Base-by-base conservation (phyloP, 2,888 invertebrate species). In the Cheilosia soror region DNA sequence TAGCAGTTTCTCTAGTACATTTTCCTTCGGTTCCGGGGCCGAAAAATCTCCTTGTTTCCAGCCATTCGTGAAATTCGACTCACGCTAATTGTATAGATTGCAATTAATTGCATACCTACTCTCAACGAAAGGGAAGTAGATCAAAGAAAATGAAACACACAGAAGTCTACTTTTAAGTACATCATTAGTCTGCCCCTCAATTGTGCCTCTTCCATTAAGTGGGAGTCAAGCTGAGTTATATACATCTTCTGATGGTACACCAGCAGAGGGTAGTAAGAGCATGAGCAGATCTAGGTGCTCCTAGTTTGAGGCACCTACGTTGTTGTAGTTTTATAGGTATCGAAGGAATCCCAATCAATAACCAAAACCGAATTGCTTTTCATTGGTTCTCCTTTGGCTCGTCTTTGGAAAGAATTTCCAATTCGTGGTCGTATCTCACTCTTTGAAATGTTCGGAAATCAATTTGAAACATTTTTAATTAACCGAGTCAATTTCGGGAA, bases 301-400 rank as follows among this genome's bases (percentile, higher is more conserved):
- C 15, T 9, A 15, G 47, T 15, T 40, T 40, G 11, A 11, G 31
- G 27, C 15, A 47, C 47, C n/a, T 51, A 11, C n/a, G 1, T 6
- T 25, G n/a, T 7, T 37, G 11, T 11, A 11, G 37, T 9, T 20
- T 20, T 37, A 33, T 6, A 6, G 33, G 49, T 9, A 51, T 51
- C 13, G 25, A 33, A 33, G 4, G 13, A 37, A 55, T 47, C 9
- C 9, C 58, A 7, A 71, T 71, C 37, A 71, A 58, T 71, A 58
- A 71, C 42, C 55, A 33, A 57, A 71, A 47, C 69, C 58, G 33
- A 71, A 71, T 71, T 71, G 33, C 20, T 71, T 58, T 68, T 71
- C 58, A 25, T 49, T 33, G 69, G 57, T 71, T 71, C 37, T 71
- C 2, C 47, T 58, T 58, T 44, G 9, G 15, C 4, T 42, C 20